Evolutionary conservation across 2,113 vertebrate genomes (phyloP).

Genomic region (Lepisosteus oculatus): DNA sequence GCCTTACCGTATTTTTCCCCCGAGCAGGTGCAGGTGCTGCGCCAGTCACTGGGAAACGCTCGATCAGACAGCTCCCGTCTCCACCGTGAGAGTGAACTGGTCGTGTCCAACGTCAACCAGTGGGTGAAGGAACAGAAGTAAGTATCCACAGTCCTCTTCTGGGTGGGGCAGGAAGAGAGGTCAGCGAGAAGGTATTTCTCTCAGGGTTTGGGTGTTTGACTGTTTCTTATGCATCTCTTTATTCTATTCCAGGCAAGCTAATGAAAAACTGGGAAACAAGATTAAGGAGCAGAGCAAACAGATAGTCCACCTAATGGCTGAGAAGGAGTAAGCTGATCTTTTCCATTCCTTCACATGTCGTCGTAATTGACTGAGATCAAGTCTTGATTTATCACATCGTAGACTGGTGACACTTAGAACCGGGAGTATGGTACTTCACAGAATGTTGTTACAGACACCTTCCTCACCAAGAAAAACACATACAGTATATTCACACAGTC

Average conservation of each 20-base stretch:
- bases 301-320: slow-evolving; percentile 57
- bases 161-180: no score
- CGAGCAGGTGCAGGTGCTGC: slow-evolving; percentile 43
- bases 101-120: slow-evolving; percentile 63
- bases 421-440: not conserved
- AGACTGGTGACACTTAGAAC: no score
- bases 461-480: not conserved
- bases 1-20: not conserved
- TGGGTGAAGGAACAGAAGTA: slow-evolving; percentile 64
- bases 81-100: slow-evolving; percentile 54
- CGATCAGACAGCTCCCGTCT: slow-evolving; percentile 38
- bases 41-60: slow-evolving; percentile 28
- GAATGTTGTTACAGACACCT: not conserved
- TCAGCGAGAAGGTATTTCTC: not conserved
- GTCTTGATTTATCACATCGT: no score
- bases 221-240: not conserved
- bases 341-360: no score
- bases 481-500: not conserved
- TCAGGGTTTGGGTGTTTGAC: not conserved
- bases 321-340: slow-evolving; percentile 63
- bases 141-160: not conserved
- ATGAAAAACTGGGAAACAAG: slow-evolving; percentile 62
- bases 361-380: no score
- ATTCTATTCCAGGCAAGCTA: slow-evolving; percentile 59
- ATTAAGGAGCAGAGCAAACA: slow-evolving; percentile 65